phyloP scores from a whole-genome alignment of 2,113 vertebrate genomes.

The Abramis brama region DNA sequence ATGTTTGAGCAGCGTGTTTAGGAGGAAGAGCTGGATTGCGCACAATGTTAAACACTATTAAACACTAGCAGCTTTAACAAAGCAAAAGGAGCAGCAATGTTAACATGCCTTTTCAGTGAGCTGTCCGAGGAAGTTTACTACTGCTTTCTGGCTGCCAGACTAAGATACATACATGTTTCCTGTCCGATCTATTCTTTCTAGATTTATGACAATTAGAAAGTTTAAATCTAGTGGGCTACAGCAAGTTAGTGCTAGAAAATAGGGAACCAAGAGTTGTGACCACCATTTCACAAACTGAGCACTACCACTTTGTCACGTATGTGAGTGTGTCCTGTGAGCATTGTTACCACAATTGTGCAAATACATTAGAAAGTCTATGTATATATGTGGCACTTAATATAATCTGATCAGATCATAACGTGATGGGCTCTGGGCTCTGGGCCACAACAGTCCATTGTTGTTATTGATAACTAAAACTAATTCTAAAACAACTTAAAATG shows the following conservation, averaged over 20 bases:
- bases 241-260: background rate
- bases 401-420: background rate
- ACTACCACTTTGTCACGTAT: background rate
- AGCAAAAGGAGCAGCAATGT: background rate
- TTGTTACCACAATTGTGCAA: background rate
- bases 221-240: background rate
- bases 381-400: background rate
- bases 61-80: background rate
- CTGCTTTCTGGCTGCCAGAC: background rate
- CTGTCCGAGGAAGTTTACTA: conserved; percentile 5
- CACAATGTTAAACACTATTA: conserved; percentile 10
- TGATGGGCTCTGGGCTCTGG: background rate
- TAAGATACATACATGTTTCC: background rate
- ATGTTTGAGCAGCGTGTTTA: conserved; percentile 26
- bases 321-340: background rate
- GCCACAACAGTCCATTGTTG: background rate
- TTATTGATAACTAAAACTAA: background rate
- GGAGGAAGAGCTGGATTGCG: background rate
- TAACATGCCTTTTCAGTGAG: background rate
- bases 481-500: background rate
- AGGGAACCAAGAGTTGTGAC: background rate
- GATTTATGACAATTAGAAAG: background rate
- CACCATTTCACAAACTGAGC: background rate
- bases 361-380: background rate
- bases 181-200: background rate